Percentiles rank a stretch among this genome's conserved stretches.
These are phyloP conservation scores for Erebia epiphron DNA, from an alignment of 2,888 invertebrate genomes.

Conservation along the genomic window DNA sequence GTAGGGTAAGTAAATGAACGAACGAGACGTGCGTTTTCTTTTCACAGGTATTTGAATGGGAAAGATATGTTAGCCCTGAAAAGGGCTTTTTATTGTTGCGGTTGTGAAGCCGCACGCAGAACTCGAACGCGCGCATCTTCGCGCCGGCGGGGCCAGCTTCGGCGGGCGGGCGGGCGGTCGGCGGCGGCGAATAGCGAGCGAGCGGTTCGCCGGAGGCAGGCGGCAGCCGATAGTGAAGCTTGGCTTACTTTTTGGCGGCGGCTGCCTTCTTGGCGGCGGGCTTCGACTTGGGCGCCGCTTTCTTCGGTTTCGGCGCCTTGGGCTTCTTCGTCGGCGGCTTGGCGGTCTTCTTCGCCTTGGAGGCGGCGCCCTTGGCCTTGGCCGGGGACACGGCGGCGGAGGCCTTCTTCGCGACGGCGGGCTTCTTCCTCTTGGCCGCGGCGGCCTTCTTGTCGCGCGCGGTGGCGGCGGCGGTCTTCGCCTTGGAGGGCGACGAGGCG, in stretches of 20 bases:
- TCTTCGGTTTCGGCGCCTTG: slow-evolving; percentile 64
- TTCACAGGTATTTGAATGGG: no score
- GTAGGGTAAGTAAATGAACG: no score
- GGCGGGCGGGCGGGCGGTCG: background rate
- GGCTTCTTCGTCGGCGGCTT: slow-evolving; percentile 62
- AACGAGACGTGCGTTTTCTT: no score
- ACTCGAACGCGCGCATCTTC: background rate
- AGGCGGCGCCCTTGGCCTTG: slow-evolving; percentile 47
- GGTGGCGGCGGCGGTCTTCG: no score
- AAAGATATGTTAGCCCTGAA: background rate
- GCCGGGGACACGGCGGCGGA: slow-evolving; percentile 44
- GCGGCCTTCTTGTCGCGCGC: no score
- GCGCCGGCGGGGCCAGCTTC: background rate
- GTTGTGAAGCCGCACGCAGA: background rate
- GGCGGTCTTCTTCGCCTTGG: slow-evolving; percentile 57
- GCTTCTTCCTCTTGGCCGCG: slow-evolving; percentile 46
- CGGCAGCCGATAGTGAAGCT: background rate
- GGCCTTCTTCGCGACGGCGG: slow-evolving; percentile 40
- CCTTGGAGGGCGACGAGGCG: no score
- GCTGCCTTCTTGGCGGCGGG: slow-evolving; percentile 36
- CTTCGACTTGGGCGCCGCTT: slow-evolving; percentile 47
- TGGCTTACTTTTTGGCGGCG: slow-evolving; percentile 10
- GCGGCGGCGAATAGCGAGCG: background rate
- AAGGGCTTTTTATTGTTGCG: slow-evolving; percentile 6
- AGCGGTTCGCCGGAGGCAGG: background rate